Evolutionary conservation across 2,888 invertebrate genomes (phyloP), one percentile per base, ranked within the genome.

Genomic region (Mylabris sibirica): DNA sequence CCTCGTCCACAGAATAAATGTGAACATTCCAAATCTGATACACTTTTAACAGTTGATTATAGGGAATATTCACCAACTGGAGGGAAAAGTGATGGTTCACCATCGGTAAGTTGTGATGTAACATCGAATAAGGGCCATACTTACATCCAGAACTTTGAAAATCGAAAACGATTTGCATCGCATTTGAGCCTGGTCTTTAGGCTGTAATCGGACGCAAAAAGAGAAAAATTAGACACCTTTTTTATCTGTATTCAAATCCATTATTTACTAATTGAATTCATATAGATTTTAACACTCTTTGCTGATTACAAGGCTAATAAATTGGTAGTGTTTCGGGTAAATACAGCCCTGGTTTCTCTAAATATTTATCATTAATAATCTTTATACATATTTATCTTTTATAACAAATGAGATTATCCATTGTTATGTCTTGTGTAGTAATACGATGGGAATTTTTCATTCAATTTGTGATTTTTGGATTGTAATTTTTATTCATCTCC

Each of bases 1-100:
- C 88, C 88, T n/a, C 84, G 84, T 69, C 86, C 86, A 41, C 82
- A 81, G 70, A 76, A 72, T 63, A 78, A 81, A 73, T 75, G 81
- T 67, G 84, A 84, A 65, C 84, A 83, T 74, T 75, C 78, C 38
- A 81, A 78, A 73, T 79, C 80, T 61, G 83, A 83, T 60, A 76
- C 72, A 38, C 72, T 73, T 64, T 70, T 81, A 57, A 78, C 75
- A 68, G 79, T 78, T n/a, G 79, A 71, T 67, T 77, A 75, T 41
- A 80, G 78, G 68, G 78, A 80, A 60, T 70, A 67, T 8, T 62
- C 63, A 1, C 57, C 64, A 41, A 63, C 66, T 38, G 67, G 72
- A 38, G 67, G 72, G 38, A 81, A 78, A 63, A 72, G 73, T 59
- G 81, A 82, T 71, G 78, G 79, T 34, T 80, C 80, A 61, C 81